Percentiles rank a stretch among this genome's conserved stretches.
phyloP scores from a whole-genome alignment of 2,888 invertebrate genomes.

The Chloroclystis v-ata region DNA sequence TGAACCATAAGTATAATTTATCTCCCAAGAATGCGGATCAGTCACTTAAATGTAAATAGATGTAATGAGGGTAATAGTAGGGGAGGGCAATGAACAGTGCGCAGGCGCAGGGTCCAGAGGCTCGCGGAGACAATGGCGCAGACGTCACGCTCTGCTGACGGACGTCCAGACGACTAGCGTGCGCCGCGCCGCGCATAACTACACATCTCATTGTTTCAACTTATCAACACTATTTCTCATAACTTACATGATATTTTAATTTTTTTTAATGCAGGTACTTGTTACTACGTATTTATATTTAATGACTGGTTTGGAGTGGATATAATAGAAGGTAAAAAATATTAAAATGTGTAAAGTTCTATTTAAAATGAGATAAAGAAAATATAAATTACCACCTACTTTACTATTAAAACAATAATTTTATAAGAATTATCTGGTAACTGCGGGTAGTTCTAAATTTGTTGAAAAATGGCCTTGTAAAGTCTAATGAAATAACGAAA shows the following conservation, averaged over 20 bases:
- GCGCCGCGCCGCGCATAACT: conserved; percentile 34
- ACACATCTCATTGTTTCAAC: conserved; percentile 41
- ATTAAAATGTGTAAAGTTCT: too few relatives aligned
- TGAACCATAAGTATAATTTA: too few relatives aligned
- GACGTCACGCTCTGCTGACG: conserved; percentile 67
- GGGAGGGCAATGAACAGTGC: conserved; percentile 53
- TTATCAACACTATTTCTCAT: conserved; percentile 26
- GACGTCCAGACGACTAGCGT: conserved; percentile 45
- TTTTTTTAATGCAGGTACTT: not conserved
- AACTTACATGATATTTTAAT: not conserved
- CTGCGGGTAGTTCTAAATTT: not conserved
- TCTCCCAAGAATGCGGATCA: conserved; percentile 23
- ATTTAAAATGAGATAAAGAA: too few relatives aligned
- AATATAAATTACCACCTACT: too few relatives aligned
- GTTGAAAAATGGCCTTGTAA: not conserved
- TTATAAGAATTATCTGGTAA: too few relatives aligned
- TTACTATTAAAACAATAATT: too few relatives aligned
- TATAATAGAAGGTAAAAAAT: too few relatives aligned
- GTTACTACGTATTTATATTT: not conserved
- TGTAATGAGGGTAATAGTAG: conserved; percentile 46
- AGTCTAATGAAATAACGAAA: conserved; percentile 30
- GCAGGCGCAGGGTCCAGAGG: too few relatives aligned
- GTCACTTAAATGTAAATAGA: conserved; percentile 37
- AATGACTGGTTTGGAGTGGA: not conserved
- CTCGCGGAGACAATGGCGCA: conserved; percentile 38